Conservation (phyloP, 2,113 vertebrate genomes). For the Poicephalus meyeri region DNA sequence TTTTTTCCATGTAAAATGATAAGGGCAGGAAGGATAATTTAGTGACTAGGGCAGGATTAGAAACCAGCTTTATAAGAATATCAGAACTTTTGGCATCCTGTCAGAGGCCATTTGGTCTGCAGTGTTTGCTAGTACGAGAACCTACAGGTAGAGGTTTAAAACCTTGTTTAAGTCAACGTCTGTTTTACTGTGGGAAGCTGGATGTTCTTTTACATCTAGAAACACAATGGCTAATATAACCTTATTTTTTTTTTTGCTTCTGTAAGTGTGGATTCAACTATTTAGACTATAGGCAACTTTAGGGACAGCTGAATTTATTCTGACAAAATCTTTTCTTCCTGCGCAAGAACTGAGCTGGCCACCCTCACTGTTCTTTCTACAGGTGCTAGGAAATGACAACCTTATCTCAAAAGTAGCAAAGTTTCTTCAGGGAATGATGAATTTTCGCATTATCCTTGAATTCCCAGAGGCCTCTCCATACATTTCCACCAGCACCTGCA, state of each 20-base stretch:
- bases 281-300: background rate
- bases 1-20: constrained; percentile 1
- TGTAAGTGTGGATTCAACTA: background rate
- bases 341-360: background rate
- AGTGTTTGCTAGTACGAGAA: background rate
- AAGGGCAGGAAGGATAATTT: background rate
- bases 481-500: background rate
- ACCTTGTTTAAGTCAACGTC: background rate
- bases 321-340: background rate
- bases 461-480: background rate
- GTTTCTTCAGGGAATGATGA: background rate
- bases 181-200: background rate
- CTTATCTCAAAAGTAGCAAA: background rate
- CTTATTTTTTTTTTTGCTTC: background rate
- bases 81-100: background rate
- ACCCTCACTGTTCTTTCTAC: background rate
- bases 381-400: background rate
- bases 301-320: background rate
- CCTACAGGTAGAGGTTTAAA: background rate
- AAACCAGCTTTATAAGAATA: background rate
- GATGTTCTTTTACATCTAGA: background rate
- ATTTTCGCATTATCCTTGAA: background rate
- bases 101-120: background rate
- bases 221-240: background rate
- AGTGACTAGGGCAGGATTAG: background rate